Conservation (phyloP, 1,140 invertebrate species). For the Batillaria attramentaria region DNA sequence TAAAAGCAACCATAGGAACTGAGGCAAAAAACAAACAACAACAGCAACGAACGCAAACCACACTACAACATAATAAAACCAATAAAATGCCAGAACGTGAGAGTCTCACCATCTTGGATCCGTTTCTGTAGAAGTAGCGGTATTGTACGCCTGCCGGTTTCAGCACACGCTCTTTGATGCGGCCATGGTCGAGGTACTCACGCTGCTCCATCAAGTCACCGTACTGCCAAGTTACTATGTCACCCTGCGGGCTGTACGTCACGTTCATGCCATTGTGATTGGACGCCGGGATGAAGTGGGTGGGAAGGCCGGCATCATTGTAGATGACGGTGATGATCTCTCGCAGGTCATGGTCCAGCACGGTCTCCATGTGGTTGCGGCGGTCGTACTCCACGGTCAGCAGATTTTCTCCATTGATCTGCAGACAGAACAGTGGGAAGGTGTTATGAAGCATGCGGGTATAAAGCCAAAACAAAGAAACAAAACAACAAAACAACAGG, state of each 20-base stretch:
- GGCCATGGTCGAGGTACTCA: conserved; percentile 88
- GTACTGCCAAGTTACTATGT: conserved; percentile 93
- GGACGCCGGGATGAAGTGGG: conserved; percentile 75
- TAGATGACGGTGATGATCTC: conserved; percentile 89
- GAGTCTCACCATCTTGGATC: conserved; percentile 57
- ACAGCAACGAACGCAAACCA: no score
- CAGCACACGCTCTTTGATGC: conserved; percentile 86
- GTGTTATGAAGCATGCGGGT: not conserved
- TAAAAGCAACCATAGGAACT: no score
- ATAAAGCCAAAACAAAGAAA: no score
- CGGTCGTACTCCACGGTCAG: conserved; percentile 93
- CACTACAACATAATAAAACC: no score
- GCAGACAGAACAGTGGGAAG: conserved; percentile 22
- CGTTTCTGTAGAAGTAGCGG: conserved; percentile 76
- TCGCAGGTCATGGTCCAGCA: conserved; percentile 87
- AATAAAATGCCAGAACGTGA: no score
- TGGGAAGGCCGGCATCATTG: conserved; percentile 87
- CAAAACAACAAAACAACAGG: no score
- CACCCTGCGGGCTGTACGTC: conserved; percentile 83
- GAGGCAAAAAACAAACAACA: no score
- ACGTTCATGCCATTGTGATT: conserved; percentile 85
- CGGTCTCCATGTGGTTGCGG: conserved; percentile 87
- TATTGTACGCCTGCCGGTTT: conserved; percentile 80
- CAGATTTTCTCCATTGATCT: conserved; percentile 84
- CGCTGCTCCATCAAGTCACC: conserved; percentile 88